phyloP scores from a whole-genome alignment of 2,888 invertebrate genomes.

The Drosophila parthenogenetica region DNA sequence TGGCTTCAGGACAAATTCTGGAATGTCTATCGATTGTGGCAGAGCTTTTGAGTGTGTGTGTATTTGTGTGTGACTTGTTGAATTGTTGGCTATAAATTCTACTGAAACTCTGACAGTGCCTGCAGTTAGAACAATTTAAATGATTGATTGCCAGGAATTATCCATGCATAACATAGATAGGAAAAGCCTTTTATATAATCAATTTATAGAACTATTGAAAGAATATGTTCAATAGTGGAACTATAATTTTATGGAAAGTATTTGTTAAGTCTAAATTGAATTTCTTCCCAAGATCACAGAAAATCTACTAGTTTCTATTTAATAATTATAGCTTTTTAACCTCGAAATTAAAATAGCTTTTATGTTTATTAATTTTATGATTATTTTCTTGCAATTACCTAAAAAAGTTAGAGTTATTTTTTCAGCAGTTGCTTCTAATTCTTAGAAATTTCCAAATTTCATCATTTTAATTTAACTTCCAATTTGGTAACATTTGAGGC shows the following conservation, averaged over 20 bases:
- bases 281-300: too few species aligned
- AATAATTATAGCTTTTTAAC: too few species aligned
- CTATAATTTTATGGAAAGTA: too few species aligned
- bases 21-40: conserved; percentile 20
- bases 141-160: conserved; percentile 11
- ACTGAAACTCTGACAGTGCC: not conserved
- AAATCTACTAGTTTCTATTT: too few species aligned
- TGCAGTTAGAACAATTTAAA: conserved; percentile 13
- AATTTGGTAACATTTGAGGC: not conserved
- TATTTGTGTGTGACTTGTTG: conserved; percentile 18
- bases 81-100: conserved; percentile 21
- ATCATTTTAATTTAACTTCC: not conserved
- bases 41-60: not conserved
- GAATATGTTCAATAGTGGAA: too few species aligned
- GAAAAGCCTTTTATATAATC: conserved; percentile 1
- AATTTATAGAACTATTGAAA: not conserved
- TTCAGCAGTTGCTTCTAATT: too few species aligned
- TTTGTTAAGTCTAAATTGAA: too few species aligned
- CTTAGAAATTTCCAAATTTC: too few species aligned
- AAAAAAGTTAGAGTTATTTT: too few species aligned
- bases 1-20: conserved; percentile 15
- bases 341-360: too few species aligned
- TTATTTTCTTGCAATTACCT: too few species aligned
- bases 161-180: conserved; percentile 2
- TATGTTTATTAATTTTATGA: too few species aligned